Evolutionary conservation across 1,140 invertebrate species (phyloP), one percentile per base, ranked within the genome.

Genomic region (Drosophila takahashii): DNA sequence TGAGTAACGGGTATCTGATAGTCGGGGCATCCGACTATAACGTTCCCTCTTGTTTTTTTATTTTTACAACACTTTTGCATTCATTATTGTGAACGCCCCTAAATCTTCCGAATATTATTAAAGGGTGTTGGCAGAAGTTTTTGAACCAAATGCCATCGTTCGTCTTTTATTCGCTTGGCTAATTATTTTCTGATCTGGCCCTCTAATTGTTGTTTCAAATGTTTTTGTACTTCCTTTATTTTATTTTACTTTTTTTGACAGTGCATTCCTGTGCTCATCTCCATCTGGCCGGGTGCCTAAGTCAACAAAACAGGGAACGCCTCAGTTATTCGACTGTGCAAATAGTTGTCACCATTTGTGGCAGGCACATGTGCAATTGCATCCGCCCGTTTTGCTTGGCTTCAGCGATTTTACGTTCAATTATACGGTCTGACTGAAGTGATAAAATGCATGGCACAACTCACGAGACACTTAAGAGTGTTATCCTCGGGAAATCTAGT

Each of bases 401-500:
- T 64, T 83, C 61, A 34, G 9, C 50, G 84, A 87, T 89, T 89
- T 89, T 80, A 84, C 84, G 85, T 89, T 77, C 81, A 89, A 89
- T 89, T 89, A 89, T 80, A 89, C 84, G 84, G 84, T 89, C 84
- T 89, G 84, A 77, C 67, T 84, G 80, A 89, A 89, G 84, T 89
- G 84, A 89, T 89, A 89, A 89, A 89, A 89, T 89, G 84, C 77
- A 76, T 71, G 64, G 59, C 59, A 64, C 64, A 65, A 41, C 64
- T 64, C 44, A 64, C 7, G 15, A 36, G 32, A 65, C 58, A 66
- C 34, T 66, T 64, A 64, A n/a, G 15, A 34, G 32, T 22, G 34
- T 29, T 22, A n/a, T 47, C 26, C 4, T 29, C 15, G 26, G 34
- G 8, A 34, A 13, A 26, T 48, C 32, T 26, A 13, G 34, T 32